These are phyloP conservation scores for Connochaetes taurinus DNA, from an alignment of 2,113 vertebrate species.

Conservation along the genomic window DNA sequence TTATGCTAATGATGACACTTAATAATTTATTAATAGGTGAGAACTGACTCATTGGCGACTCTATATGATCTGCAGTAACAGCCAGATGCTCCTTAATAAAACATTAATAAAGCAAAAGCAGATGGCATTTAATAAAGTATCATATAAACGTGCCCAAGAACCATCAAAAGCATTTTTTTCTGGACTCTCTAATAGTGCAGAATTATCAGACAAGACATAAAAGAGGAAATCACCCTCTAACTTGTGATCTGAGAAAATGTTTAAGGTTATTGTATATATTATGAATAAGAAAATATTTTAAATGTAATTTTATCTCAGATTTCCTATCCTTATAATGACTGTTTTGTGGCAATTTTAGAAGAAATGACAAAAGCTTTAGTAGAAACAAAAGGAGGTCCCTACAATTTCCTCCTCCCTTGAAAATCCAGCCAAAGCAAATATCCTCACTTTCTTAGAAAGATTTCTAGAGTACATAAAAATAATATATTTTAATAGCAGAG, in stretches of 20 bases:
- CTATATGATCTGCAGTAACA: constrained; percentile 59
- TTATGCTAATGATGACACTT: constrained; percentile 22
- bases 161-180: constrained; percentile 23
- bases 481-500: background rate
- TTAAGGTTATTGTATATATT: background rate
- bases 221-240: constrained; percentile 24
- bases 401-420: background rate
- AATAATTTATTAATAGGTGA: constrained; percentile 53
- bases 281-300: constrained; percentile 14
- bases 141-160: constrained; percentile 50
- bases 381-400: background rate
- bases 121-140: constrained; percentile 67
- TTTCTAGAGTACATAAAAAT: background rate
- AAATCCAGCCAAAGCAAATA: background rate
- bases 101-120: constrained; percentile 74
- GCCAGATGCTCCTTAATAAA: constrained; percentile 76
- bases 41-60: constrained; percentile 5
- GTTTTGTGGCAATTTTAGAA: background rate
- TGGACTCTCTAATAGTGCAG: constrained; percentile 11
- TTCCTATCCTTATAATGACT: background rate
- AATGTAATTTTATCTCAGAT: background rate
- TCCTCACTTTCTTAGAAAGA: background rate
- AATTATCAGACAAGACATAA: constrained; percentile 37
- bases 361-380: background rate
- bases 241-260: background rate